These are phyloP conservation scores for Trichopoda pennipes DNA, from an alignment of 2,888 invertebrate genomes.

Conservation along the genomic window DNA sequence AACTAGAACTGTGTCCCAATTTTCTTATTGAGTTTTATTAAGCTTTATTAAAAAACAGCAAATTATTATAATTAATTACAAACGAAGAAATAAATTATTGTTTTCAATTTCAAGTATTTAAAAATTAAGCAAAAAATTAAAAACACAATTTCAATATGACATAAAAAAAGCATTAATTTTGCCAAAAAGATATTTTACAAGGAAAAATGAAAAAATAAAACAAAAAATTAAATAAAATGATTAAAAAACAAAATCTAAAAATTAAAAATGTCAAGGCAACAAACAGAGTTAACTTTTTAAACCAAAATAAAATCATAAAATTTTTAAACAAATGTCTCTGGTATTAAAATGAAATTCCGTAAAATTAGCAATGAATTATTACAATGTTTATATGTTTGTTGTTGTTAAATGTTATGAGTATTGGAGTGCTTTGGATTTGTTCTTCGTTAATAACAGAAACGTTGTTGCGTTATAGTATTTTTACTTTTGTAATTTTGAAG, in stretches of 20 bases:
- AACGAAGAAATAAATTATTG: constrained; percentile 6
- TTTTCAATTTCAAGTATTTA: constrained; percentile 27
- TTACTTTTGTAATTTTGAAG: background rate
- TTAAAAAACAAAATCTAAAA: constrained; percentile 44
- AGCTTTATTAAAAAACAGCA: background rate
- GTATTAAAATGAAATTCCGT: constrained; percentile 5
- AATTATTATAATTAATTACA: constrained; percentile 24
- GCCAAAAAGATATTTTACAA: constrained; percentile 33
- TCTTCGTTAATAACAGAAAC: constrained; percentile 28
- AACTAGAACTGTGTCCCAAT: constrained; percentile 32
- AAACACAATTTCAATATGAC: constrained; percentile 31
- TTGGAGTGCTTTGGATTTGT: constrained; percentile 23
- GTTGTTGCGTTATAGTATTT: background rate
- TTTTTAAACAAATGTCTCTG: background rate
- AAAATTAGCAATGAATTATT: constrained; percentile 19
- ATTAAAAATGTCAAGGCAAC: constrained; percentile 6
- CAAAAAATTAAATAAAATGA: constrained; percentile 35
- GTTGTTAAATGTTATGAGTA: constrained; percentile 43
- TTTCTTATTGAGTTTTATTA: background rate
- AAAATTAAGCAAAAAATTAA: constrained; percentile 21
- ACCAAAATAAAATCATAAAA: background rate
- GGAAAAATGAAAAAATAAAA: constrained; percentile 4
- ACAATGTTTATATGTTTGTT: constrained; percentile 19
- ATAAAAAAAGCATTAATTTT: constrained; percentile 15
- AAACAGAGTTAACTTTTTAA: constrained; percentile 18